phyloP scores from a whole-genome alignment of 2,888 invertebrate genomes.

The Mesoligia furuncula region DNA sequence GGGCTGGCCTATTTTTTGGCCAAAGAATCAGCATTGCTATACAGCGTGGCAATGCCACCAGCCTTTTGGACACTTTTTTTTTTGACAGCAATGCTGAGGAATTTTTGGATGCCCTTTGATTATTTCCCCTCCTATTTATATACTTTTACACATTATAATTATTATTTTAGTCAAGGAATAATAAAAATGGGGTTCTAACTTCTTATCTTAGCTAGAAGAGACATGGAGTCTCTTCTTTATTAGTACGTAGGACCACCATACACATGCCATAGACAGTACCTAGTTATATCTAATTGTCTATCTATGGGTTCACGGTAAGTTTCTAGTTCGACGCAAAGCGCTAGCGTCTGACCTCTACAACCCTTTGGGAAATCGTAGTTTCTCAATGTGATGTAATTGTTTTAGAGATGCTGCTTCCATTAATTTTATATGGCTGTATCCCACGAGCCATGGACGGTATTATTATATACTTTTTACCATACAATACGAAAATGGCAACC shows the following conservation, averaged over 20 bases:
- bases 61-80: background rate
- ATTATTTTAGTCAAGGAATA: background rate
- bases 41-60: background rate
- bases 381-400: constrained; percentile 36
- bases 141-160: too few relatives aligned
- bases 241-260: background rate
- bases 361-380: constrained; percentile 51
- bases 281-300: background rate
- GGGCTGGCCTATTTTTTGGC: background rate
- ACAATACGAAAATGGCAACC: background rate
- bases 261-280: background rate
- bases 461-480: background rate
- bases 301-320: constrained; percentile 15
- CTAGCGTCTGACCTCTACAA: constrained; percentile 45
- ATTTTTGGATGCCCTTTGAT: background rate
- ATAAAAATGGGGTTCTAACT: too few relatives aligned
- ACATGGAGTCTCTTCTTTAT: background rate
- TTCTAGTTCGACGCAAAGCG: constrained; percentile 40
- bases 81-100: background rate
- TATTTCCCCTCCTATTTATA: too few relatives aligned
- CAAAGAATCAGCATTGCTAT: background rate
- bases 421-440: background rate
- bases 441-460: background rate
- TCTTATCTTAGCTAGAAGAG: background rate
- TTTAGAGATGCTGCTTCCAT: constrained; percentile 20